A percentile compares a stretch with the other conserved stretches of the same genome.
phyloP scores from a whole-genome alignment of 2,888 invertebrate species.

The Mechanitis mazaeus region DNA sequence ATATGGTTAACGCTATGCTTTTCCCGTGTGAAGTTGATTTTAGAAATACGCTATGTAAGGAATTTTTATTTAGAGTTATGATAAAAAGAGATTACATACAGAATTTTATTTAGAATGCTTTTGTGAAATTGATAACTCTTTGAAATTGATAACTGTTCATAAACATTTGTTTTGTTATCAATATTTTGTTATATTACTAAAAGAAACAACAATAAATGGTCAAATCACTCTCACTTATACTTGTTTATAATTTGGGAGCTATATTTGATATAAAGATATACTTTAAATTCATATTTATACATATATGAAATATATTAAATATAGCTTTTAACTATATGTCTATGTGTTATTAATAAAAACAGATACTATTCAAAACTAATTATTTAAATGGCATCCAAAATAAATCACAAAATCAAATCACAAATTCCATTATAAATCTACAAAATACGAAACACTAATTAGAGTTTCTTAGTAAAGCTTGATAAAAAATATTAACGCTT shows the following conservation, averaged over 20 bases:
- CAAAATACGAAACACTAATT: neutral
- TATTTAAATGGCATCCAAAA: too few relatives aligned
- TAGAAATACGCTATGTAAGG: conserved; percentile 21
- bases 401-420: neutral
- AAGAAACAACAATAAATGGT: too few relatives aligned
- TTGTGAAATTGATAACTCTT: neutral
- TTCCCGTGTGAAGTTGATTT: conserved; percentile 63
- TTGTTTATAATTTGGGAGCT: too few relatives aligned
- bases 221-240: too few relatives aligned
- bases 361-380: too few relatives aligned
- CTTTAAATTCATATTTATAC: too few relatives aligned
- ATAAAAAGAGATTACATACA: conserved; percentile 25
- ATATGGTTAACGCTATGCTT: conserved; percentile 59
- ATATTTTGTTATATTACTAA: too few relatives aligned
- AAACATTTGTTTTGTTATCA: too few relatives aligned
- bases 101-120: conserved; percentile 1
- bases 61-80: conserved; percentile 31
- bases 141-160: neutral
- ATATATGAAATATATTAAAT: too few relatives aligned
- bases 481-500: conserved; percentile 1
- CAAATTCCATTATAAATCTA: neutral
- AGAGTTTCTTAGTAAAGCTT: neutral
- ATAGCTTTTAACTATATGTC: too few relatives aligned
- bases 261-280: too few relatives aligned
- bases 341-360: too few relatives aligned